A percentile compares a stretch with the other conserved stretches of the same genome.
Conservation (phyloP, 2,888 invertebrate genomes). For the Harmothoe impar region DNA sequence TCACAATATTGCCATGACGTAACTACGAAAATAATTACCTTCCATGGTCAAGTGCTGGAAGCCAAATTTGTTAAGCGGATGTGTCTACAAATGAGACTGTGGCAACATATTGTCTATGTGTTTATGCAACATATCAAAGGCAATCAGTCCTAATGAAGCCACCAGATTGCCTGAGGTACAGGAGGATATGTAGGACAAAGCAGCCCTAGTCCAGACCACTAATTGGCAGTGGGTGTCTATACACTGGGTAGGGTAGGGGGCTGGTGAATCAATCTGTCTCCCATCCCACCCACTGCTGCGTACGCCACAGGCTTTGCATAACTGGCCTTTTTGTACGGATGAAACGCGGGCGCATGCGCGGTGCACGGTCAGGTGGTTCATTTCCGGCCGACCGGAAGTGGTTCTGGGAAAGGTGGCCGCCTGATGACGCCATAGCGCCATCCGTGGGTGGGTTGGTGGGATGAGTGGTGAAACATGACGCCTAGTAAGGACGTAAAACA, state of each 20-base stretch:
- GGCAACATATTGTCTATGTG: constrained; percentile 19
- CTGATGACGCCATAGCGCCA: constrained; percentile 38
- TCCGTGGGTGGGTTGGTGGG: not conserved
- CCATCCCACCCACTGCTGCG: not conserved
- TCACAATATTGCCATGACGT: too few relatives aligned
- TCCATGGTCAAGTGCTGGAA: not conserved
- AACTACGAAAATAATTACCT: too few relatives aligned
- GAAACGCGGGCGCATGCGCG: not conserved
- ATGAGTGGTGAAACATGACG: constrained; percentile 46
- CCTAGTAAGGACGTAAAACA: not conserved
- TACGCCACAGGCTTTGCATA: not conserved
- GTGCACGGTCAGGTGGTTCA: constrained; percentile 56
- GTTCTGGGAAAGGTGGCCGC: not conserved
- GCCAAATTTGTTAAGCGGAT: not conserved
- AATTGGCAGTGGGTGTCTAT: not conserved
- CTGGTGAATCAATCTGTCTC: not conserved
- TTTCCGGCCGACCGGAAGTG: constrained; percentile 56
- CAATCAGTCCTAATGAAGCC: constrained; percentile 16
- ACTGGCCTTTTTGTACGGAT: not conserved
- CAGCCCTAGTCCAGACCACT: not conserved
- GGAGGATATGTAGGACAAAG: not conserved
- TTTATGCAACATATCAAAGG: not conserved
- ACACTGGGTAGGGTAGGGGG: not conserved
- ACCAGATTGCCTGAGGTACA: not conserved
- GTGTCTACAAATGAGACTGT: not conserved